Evolutionary conservation across 1,140 invertebrate genomes (phyloP), one percentile per base, ranked within the genome.

Genomic region (Cotesia glomerata): DNA sequence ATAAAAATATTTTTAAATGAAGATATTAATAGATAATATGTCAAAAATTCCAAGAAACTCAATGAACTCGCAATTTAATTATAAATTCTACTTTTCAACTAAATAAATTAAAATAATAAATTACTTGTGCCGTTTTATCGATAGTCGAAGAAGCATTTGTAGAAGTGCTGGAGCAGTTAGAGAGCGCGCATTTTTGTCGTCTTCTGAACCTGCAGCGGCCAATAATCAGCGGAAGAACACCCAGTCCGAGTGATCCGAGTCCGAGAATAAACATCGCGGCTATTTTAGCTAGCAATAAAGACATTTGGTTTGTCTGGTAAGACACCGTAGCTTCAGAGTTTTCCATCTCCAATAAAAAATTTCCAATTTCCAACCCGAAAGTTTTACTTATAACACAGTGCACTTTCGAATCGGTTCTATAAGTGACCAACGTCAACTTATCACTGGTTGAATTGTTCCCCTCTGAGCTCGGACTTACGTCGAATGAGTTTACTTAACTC

Each of bases 201-300:
- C 75, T 78, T 34, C 81, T 83, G 64, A 81, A 81, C 16, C 81
- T 76, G 66, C 82, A 89, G 26, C 80, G 81, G 7, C 86, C 86
- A 16, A 90, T 79, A 34, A 89, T 85, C 34, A 90, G 70, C 0
- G 90, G 90, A 61, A 90, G 74, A 69, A 88, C 85, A 16, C 90
- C 90, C 13, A 90, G 75, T 1, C 86, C 71, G 35, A 91, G 80
- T 0, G 89, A 89, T 1, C 88, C 85, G 1, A 88, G 79, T 0
- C 89, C 90, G 11, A 91, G 79, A 3, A 88, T 82, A 11, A 89
- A 58, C 88, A 91, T 90, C 8, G 90, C 87, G 4, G 88, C 85
- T 36, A 90, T 84, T 78, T 91, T 91, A 0, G 88, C 85, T 8
- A 87, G 64, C 3, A 89, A 59, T 0, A 86, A 73, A 5, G 81